Evolutionary conservation across 2,888 invertebrate genomes (phyloP).

Genomic region (Gari tellinella): DNA sequence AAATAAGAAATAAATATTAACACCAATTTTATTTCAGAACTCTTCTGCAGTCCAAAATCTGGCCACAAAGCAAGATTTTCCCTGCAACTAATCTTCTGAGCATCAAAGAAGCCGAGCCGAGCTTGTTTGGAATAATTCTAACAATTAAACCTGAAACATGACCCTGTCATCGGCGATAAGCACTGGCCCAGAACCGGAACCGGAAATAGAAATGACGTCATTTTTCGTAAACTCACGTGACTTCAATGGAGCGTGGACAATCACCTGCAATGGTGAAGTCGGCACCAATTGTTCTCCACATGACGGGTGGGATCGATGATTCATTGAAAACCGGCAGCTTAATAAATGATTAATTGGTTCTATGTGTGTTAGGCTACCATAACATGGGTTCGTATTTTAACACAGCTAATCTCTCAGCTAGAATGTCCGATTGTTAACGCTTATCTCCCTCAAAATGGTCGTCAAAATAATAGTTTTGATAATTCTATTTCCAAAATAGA

Average conservation of each 20-base stretch:
- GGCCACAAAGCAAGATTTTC: slow-evolving; percentile 18
- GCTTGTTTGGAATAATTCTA: slow-evolving; percentile 33
- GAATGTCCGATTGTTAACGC: too few species aligned
- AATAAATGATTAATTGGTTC: slow-evolving; percentile 10
- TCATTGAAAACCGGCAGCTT: slow-evolving; percentile 27
- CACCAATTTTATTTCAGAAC: too few species aligned
- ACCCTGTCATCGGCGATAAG: slow-evolving; percentile 34
- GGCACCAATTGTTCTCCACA: slow-evolving; percentile 4
- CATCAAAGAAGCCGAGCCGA: slow-evolving; percentile 23
- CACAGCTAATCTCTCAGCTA: too few species aligned
- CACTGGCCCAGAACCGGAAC: slow-evolving; percentile 34
- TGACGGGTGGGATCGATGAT: slow-evolving; percentile 24
- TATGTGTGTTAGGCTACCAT: too few species aligned
- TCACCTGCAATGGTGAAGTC: slow-evolving; percentile 25
- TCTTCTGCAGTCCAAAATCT: too few species aligned
- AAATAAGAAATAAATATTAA: too few species aligned
- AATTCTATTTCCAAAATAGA: too few species aligned
- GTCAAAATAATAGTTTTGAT: too few species aligned
- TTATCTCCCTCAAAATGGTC: too few species aligned
- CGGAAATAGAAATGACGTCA: slow-evolving; percentile 50
- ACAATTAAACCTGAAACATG: slow-evolving; percentile 41
- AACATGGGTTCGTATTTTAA: too few species aligned
- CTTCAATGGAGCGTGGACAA: slow-evolving; percentile 34
- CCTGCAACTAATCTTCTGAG: slow-evolving; percentile 28
- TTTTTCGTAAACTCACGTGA: slow-evolving; percentile 35